A percentile compares a stretch with the other conserved stretches of the same genome.
Evolutionary conservation across 2,113 vertebrate species (phyloP).

Genomic region (Chionis minor): DNA sequence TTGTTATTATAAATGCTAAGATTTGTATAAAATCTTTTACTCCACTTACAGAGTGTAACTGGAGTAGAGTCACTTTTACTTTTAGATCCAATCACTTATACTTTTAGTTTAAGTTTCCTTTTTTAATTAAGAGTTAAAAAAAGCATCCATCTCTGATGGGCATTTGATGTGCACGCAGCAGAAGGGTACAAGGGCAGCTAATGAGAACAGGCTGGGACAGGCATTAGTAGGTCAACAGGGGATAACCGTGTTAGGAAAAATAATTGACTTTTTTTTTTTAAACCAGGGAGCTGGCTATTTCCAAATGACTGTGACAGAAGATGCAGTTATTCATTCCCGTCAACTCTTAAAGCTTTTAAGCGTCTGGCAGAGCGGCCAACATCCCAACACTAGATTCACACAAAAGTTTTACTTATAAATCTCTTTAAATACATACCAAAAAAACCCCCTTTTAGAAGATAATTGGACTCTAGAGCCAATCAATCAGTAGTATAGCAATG

Average conservation of each 20-base stretch:
- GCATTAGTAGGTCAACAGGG: background rate
- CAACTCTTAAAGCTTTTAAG: background rate
- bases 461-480: background rate
- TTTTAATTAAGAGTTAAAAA: background rate
- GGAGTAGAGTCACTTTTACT: background rate
- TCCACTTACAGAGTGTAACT: background rate
- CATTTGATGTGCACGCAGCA: rapidly evolving
- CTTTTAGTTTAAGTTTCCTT: background rate
- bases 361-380: background rate
- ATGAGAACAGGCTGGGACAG: background rate
- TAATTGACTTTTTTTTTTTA: background rate
- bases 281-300: background rate
- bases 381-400: background rate
- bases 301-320: background rate
- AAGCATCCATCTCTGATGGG: background rate
- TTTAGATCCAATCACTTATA: background rate
- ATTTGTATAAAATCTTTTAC: background rate
- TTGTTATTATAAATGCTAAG: background rate
- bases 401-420: background rate
- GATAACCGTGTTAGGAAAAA: background rate
- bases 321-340: background rate
- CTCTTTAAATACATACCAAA: background rate
- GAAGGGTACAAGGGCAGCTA: background rate
- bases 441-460: background rate
- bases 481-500: background rate